These are phyloP conservation scores for Axea sp. DNA, from an alignment of 2,888 invertebrate species.

Conservation along the genomic window DNA sequence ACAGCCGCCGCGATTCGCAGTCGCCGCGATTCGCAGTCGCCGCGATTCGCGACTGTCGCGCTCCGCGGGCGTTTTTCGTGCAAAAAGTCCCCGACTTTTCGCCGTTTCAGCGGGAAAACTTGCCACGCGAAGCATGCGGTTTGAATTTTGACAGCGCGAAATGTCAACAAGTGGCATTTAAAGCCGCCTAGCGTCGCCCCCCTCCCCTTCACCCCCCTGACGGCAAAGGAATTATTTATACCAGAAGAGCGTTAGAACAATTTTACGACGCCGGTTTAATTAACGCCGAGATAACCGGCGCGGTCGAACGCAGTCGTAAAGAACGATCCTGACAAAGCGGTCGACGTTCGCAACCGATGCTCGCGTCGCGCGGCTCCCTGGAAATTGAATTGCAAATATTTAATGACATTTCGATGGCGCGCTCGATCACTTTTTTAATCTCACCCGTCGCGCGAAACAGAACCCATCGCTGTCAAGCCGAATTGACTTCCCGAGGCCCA, in stretches of 20 bases:
- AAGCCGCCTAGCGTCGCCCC: constrained; percentile 11
- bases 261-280: constrained; percentile 37
- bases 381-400: constrained; percentile 30
- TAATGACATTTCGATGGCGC: constrained; percentile 34
- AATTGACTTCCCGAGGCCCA: too few relatives aligned
- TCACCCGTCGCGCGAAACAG: too few relatives aligned
- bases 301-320: constrained; percentile 21
- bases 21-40: too few relatives aligned
- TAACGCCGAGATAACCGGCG: constrained; percentile 38
- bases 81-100: too few relatives aligned
- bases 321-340: constrained; percentile 22
- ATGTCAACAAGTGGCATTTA: constrained; percentile 41
- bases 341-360: constrained; percentile 33
- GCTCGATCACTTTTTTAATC: too few relatives aligned
- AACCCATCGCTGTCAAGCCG: constrained; percentile 5
- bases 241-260: constrained; percentile 21
- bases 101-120: too few relatives aligned
- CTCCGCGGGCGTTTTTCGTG: neutral
- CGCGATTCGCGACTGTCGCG: neutral
- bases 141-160: constrained; percentile 24
- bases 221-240: constrained; percentile 23
- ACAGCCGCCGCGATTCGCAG: too few relatives aligned
- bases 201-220: neutral
- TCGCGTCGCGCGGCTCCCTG: constrained; percentile 1
- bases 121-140: neutral